Base-by-base conservation (phyloP, 1,140 invertebrate species). In the Ceratina japonica region DNA sequence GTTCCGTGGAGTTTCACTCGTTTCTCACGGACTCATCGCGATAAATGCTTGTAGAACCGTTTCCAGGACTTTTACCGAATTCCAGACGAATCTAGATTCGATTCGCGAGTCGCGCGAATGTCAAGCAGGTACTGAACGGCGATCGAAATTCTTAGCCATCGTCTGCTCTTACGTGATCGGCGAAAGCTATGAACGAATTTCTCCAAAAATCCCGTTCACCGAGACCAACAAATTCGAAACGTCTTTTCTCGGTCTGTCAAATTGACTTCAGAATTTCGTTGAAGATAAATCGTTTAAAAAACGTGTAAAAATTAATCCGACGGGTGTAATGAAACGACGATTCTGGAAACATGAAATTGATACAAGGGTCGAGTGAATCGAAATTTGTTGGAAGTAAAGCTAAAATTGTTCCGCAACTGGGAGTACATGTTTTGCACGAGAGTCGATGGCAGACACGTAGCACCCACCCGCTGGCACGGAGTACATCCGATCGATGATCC, bases 401-500 rank as follows among this genome's bases (percentile, higher is more conserved):
- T 44, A 44, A 44, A 44, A 44, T 44, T 44, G 37, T 44, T 56
- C 54, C 15, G 54, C 54, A 27, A n/a, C 54, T 44, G 54, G 16
- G 54, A 18, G 54, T 56, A 56, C 15, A 56, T n/a, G 54, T 56
- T 58, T 81, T 69, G 79, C 27, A 74, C 72, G 61, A 52, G 44
- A 44, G 49, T 59, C 27, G n/a, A 65, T 61, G 59, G 79, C 79
- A 62, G 65, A 44, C 52, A 58, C 49, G 74, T 58, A 79, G 56
- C 80, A 83, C 75, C 76, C 82, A 75, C 81, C 81, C 81, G 82
- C 82, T 84, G 81, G 44, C 71, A 66, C 56, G 20, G 68, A 68
- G 68, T 59, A 58, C 59, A 44, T 44, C 10, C 79, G 83, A 85
- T 85, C 84, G 80, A 87, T 88, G 79, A 86, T 86, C 73, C 77